Percentiles rank a stretch among this genome's conserved stretches.
Evolutionary conservation across 2,888 invertebrate genomes (phyloP).

Genomic region (Drosophila flavopinicola): DNA sequence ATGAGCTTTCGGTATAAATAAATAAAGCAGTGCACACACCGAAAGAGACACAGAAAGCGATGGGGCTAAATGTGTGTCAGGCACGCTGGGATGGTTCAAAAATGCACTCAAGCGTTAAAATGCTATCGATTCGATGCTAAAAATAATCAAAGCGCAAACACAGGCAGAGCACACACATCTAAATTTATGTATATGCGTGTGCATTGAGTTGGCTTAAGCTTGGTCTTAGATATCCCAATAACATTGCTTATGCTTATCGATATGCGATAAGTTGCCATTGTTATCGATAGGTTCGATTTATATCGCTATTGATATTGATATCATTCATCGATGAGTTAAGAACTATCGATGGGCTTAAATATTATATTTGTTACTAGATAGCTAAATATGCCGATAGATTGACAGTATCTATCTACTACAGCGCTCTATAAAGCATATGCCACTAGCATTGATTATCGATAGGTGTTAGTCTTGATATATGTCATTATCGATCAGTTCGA

Average conservation of each 20-base stretch:
- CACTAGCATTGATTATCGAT: background rate
- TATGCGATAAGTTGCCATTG: no score
- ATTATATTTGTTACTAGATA: no score
- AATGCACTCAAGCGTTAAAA: conserved; percentile 75
- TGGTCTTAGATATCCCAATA: background rate
- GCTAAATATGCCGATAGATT: no score
- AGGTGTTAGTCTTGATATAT: background rate
- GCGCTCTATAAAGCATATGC: no score
- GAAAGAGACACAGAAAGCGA: background rate
- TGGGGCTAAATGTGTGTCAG: conserved; percentile 31
- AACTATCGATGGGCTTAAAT: no score
- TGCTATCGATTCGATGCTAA: conserved; percentile 71
- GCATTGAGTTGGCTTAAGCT: background rate
- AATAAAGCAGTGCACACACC: conserved; percentile 12
- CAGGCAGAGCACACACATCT: conserved; percentile 5
- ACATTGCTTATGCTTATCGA: no score
- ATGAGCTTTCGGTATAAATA: conserved; percentile 44
- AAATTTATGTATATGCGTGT: background rate
- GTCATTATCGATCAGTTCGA: background rate
- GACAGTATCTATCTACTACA: no score
- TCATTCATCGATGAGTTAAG: no score
- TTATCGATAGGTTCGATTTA: no score
- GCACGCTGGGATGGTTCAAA: conserved; percentile 28
- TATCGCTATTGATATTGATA: no score
- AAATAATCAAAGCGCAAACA: conserved; percentile 55